A percentile compares a stretch with the other conserved stretches of the same genome.
Conservation (phyloP, 1,140 invertebrate genomes). For the Pectinophora gossypiella region DNA sequence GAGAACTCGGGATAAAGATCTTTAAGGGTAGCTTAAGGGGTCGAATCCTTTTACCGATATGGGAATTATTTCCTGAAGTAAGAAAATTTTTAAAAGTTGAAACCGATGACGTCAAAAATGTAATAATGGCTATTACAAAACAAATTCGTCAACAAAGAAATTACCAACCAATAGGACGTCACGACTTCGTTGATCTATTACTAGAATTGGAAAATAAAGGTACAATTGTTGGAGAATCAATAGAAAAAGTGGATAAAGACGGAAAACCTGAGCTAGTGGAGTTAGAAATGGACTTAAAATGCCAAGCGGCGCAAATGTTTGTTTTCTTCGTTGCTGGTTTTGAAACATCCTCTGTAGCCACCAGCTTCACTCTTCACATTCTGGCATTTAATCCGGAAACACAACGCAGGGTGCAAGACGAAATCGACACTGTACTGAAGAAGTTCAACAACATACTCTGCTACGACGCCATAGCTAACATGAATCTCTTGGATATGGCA, state of each 20-base stretch:
- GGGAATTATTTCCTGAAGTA: conserved; percentile 23
- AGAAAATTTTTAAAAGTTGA: conserved; percentile 11
- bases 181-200: conserved; percentile 76
- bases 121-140: conserved; percentile 20
- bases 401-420: conserved; percentile 63
- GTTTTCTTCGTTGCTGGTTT: conserved; percentile 76
- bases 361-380: conserved; percentile 68
- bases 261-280: conserved; percentile 28
- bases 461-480: conserved; percentile 76
- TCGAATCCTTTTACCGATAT: conserved; percentile 7
- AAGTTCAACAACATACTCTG: conserved; percentile 70
- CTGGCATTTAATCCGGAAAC: conserved; percentile 64
- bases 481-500: conserved; percentile 70
- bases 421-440: conserved; percentile 62
- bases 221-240: conserved; percentile 27
- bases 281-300: conserved; percentile 31
- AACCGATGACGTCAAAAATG: conserved; percentile 44
- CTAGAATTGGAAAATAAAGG: conserved; percentile 65
- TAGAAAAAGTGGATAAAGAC: conserved; percentile 47
- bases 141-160: conserved; percentile 62
- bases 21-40: conserved; percentile 18
- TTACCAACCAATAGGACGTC: conserved; percentile 46
- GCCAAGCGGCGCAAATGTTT: conserved; percentile 69
- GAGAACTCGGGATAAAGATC: conserved; percentile 42
- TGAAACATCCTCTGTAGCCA: conserved; percentile 67